Conservation (phyloP, 2,797 vertebrate genomes). For the Netta rufina region DNA sequence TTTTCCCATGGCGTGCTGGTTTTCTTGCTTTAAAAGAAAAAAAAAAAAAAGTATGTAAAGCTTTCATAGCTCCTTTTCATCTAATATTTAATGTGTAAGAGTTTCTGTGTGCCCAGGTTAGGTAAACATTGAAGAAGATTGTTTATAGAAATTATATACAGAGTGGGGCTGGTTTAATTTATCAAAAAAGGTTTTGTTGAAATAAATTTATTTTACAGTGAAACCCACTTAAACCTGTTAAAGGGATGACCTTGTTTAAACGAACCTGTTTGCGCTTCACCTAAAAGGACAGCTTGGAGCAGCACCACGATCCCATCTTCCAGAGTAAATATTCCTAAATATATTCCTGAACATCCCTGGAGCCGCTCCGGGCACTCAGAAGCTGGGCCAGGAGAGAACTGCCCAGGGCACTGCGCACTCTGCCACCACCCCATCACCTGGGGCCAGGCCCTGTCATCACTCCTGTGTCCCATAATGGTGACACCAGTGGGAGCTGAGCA, state of each 20-base stretch:
- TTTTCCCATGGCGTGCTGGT: neutral
- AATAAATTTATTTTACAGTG: slow-evolving; percentile 60
- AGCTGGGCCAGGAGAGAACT: neutral
- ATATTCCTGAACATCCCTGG: neutral
- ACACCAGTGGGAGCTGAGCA: neutral
- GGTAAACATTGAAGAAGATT: slow-evolving; percentile 56
- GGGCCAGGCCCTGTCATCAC: too few species aligned
- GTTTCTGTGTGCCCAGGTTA: slow-evolving; percentile 49
- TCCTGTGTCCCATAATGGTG: neutral
- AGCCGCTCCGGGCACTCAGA: accelerated
- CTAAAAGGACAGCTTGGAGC: neutral
- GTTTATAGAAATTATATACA: slow-evolving; percentile 72
- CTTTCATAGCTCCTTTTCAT: slow-evolving; percentile 32
- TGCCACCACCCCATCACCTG: neutral
- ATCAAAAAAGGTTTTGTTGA: slow-evolving; percentile 49
- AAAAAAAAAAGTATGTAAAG: neutral
- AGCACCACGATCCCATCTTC: neutral
- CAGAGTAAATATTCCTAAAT: neutral
- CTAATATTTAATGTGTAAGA: slow-evolving; percentile 46
- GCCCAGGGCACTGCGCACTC: neutral
- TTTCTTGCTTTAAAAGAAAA: neutral
- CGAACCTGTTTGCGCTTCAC: neutral
- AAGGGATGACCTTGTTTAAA: neutral
- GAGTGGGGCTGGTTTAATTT: slow-evolving; percentile 53
- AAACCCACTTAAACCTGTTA: slow-evolving; percentile 45